These are phyloP conservation scores for Haemorhous mexicanus DNA, from an alignment of 2,113 vertebrate genomes.

Conservation along the genomic window DNA sequence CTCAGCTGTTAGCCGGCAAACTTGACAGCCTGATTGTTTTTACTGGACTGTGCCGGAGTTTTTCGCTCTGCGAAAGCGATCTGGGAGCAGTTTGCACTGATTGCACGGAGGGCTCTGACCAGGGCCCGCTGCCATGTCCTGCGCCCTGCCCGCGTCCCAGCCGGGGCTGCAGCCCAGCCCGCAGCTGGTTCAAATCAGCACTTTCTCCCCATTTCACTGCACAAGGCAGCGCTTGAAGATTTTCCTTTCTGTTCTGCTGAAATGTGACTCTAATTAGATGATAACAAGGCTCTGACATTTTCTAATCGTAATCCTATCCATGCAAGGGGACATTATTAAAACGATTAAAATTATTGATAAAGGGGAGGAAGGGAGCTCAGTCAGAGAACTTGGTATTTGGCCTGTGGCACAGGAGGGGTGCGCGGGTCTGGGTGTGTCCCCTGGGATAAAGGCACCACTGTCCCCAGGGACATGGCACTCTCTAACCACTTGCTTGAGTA, in stretches of 20 bases:
- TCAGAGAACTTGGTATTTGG: background rate
- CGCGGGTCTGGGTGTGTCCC: background rate
- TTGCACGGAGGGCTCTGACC: conserved; percentile 22
- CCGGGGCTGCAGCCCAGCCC: background rate
- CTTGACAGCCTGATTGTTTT: conserved; percentile 64
- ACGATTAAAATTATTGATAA: conserved; percentile 58
- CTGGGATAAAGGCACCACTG: background rate
- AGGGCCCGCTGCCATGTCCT: background rate
- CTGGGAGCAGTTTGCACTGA: conserved; percentile 48
- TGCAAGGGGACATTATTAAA: conserved; percentile 49
- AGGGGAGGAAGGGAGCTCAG: background rate
- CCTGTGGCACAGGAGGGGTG: background rate
- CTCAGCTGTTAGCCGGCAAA: conserved; percentile 59
- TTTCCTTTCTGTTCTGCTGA: conserved; percentile 58
- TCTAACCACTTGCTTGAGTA: background rate
- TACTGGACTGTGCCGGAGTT: conserved; percentile 17
- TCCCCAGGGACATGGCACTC: background rate
- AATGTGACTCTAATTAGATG: conserved; percentile 74
- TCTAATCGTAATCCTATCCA: conserved; percentile 69
- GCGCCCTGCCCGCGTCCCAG: background rate
- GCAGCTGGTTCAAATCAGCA: conserved; percentile 70
- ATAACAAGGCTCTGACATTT: conserved; percentile 74
- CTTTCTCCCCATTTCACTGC: conserved; percentile 62
- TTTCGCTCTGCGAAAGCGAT: background rate
- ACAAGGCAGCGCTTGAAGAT: conserved; percentile 50